Evolutionary conservation across 2,888 invertebrate genomes (phyloP).

Genomic region (Calephelis perditalis): DNA sequence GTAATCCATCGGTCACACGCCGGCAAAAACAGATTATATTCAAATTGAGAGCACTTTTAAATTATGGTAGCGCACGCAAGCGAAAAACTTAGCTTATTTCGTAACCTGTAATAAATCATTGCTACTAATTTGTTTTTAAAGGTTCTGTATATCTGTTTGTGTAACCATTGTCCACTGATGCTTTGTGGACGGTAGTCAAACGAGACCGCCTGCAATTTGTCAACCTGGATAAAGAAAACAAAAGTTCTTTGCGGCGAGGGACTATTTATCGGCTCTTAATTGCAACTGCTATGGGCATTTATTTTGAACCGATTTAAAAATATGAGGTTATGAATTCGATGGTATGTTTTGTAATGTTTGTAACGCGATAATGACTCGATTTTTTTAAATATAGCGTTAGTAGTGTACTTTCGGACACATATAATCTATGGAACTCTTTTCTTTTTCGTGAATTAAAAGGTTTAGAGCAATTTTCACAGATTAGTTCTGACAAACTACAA

Average conservation of each 20-base stretch:
- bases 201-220: slow-evolving; percentile 66
- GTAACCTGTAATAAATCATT: slow-evolving; percentile 73
- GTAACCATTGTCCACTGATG: slow-evolving; percentile 60
- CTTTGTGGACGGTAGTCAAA: slow-evolving; percentile 26
- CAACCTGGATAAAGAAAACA: slow-evolving; percentile 53
- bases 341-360: no score
- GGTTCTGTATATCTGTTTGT: slow-evolving; percentile 67
- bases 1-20: slow-evolving; percentile 33
- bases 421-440: no score
- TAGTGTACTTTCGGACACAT: no score
- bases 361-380: no score
- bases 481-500: no score
- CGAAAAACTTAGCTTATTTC: slow-evolving; percentile 53
- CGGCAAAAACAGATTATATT: slow-evolving; percentile 63
- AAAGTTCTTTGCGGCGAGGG: slow-evolving; percentile 56
- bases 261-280: slow-evolving; percentile 54
- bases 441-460: no score
- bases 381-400: no score
- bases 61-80: slow-evolving; percentile 74
- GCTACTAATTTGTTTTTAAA: slow-evolving; percentile 77
- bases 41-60: slow-evolving; percentile 74
- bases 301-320: not conserved
- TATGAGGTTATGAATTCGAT: no score
- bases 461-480: no score
- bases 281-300: not conserved